Evolutionary conservation across 1,140 invertebrate genomes (phyloP).

Genomic region (Zaprionus davidi): DNA sequence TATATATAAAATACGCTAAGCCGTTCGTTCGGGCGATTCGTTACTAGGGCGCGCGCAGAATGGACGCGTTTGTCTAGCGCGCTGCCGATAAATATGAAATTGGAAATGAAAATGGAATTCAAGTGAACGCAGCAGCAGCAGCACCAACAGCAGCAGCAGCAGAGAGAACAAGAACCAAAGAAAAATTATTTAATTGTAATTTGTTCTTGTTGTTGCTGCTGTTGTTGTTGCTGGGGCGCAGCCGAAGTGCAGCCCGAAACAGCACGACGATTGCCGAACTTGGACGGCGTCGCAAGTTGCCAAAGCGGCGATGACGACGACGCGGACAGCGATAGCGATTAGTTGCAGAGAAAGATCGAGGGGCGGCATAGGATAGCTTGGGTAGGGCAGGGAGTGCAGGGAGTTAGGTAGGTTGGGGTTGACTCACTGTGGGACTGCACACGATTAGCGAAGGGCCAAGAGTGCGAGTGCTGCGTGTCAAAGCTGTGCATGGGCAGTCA

Average conservation of each 20-base stretch:
- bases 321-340: conserved; percentile 15
- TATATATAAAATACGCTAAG: conserved; percentile 11
- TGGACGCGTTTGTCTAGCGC: conserved; percentile 64
- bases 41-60: conserved; percentile 55
- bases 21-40: background rate
- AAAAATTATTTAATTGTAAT: conserved; percentile 79
- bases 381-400: no score
- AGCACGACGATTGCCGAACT: conserved; percentile 10
- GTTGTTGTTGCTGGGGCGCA: conserved; percentile 12
- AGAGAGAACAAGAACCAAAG: conserved; percentile 47
- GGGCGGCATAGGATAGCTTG: no score
- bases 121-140: conserved; percentile 21
- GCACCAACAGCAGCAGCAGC: conserved; percentile 28
- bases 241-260: conserved; percentile 37
- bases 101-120: conserved; percentile 63
- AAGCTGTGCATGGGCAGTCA: background rate
- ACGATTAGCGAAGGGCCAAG: conserved; percentile 45
- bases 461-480: background rate
- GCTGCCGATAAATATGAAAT: conserved; percentile 73
- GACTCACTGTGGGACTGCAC: conserved; percentile 54
- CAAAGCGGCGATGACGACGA: conserved; percentile 1
- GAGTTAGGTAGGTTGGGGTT: background rate
- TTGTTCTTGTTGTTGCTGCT: conserved; percentile 37
- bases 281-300: background rate
- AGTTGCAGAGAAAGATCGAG: background rate